These are phyloP conservation scores for Micronisus gabar DNA, from an alignment of 2,113 vertebrate species.

Conservation along the genomic window DNA sequence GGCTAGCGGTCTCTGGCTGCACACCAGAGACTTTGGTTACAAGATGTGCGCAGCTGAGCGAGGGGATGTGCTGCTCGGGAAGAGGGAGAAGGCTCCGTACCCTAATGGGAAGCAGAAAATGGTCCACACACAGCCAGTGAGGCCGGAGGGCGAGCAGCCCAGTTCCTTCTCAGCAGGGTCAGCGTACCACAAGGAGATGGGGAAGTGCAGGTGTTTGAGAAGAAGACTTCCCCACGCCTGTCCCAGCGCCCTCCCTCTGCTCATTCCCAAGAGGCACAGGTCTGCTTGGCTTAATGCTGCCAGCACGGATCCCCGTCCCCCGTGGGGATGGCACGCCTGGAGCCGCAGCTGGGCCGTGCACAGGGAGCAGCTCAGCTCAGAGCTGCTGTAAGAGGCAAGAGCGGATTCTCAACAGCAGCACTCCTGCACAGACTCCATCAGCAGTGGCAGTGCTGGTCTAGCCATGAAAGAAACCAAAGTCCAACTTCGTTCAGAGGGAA, in stretches of 20 bases:
- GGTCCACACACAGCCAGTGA: fast-evolving
- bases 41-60: background rate
- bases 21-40: background rate
- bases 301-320: background rate
- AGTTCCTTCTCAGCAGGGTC: background rate
- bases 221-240: background rate
- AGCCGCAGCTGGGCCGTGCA: background rate
- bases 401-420: background rate
- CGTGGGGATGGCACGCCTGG: background rate
- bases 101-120: background rate
- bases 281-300: background rate
- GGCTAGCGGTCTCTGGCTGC: background rate
- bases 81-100: background rate
- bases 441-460: background rate
- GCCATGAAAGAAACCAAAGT: background rate
- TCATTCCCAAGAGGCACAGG: background rate
- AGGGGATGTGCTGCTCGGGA: background rate
- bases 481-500: background rate
- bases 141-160: background rate
- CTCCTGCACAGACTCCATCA: background rate
- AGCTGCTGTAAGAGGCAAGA: background rate
- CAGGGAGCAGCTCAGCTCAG: background rate
- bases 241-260: background rate
- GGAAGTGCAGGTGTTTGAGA: background rate
- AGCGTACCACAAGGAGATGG: background rate